phyloP scores from a whole-genome alignment of 2,888 invertebrate genomes.

The Calliphora vomitoria region DNA sequence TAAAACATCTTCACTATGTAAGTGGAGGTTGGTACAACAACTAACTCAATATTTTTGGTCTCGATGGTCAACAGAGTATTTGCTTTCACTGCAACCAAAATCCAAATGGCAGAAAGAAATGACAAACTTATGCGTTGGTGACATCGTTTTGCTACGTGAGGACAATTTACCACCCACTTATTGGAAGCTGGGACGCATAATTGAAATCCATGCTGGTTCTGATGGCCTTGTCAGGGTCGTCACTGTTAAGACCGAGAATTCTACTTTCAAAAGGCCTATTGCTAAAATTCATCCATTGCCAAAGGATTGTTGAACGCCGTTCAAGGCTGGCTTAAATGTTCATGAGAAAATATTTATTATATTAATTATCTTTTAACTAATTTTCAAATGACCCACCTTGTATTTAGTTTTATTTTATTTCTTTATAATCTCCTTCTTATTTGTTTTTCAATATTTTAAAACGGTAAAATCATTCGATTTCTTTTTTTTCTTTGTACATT shows the following conservation, averaged over 20 bases:
- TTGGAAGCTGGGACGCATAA: constrained; percentile 39
- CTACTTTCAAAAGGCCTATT: constrained; percentile 15
- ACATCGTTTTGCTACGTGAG: background rate
- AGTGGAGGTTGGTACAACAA: background rate
- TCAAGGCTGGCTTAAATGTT: constrained; percentile 50
- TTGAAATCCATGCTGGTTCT: constrained; percentile 50
- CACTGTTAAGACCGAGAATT: constrained; percentile 25
- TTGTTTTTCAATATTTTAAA: too few species aligned
- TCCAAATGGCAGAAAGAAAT: constrained; percentile 27
- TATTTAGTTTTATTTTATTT: too few species aligned
- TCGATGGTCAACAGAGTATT: constrained; percentile 18
- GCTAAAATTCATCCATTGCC: constrained; percentile 31
- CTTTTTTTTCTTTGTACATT: too few species aligned
- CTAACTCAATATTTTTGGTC: constrained; percentile 28
- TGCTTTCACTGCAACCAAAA: constrained; percentile 3
- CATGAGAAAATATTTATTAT: too few species aligned
- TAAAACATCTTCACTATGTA: background rate
- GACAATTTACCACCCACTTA: constrained; percentile 13
- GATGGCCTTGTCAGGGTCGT: constrained; percentile 41
- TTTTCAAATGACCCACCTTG: too few species aligned
- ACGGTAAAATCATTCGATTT: too few species aligned
- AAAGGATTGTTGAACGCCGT: constrained; percentile 44
- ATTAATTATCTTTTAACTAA: too few species aligned
- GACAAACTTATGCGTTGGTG: background rate
- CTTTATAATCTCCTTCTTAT: too few species aligned